phyloP scores from a whole-genome alignment of 1,140 invertebrate species.

The Manduca sexta region DNA sequence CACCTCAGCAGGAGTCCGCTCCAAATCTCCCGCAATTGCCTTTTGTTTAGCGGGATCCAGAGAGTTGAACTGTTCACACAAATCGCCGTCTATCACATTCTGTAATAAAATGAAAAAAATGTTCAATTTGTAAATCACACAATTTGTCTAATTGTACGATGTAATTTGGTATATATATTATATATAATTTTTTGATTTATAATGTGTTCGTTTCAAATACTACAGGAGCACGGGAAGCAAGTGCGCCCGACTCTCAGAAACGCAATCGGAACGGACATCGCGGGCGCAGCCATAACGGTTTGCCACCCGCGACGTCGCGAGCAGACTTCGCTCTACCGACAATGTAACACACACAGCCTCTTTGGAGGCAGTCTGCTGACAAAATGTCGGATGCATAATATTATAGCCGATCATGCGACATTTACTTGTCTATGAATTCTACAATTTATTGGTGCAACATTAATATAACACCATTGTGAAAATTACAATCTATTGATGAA shows the following conservation, averaged over 20 bases:
- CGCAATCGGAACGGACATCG: slow-evolving; percentile 16
- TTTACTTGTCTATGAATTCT: not conserved
- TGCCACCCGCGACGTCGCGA: slow-evolving; percentile 15
- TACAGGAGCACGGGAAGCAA: slow-evolving; percentile 33
- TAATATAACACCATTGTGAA: too few species aligned
- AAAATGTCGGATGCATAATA: slow-evolving; percentile 38
- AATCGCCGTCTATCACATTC: slow-evolving; percentile 98
- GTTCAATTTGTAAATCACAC: too few species aligned
- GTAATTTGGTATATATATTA: too few species aligned
- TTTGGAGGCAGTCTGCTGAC: slow-evolving; percentile 43
- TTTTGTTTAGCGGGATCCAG: slow-evolving; percentile 96
- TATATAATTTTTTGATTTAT: not conserved
- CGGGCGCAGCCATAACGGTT: slow-evolving; percentile 35
- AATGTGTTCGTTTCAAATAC: slow-evolving; percentile 51
- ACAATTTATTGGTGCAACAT: too few species aligned
- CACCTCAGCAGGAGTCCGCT: slow-evolving; percentile 95
- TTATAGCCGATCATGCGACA: not conserved
- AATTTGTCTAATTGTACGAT: too few species aligned
- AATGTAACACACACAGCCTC: slow-evolving; percentile 53
- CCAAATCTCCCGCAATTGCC: slow-evolving; percentile 94
- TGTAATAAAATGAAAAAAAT: slow-evolving; percentile 60
- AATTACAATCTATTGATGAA: too few species aligned
- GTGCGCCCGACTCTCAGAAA: slow-evolving; percentile 55
- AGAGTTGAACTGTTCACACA: slow-evolving; percentile 99
- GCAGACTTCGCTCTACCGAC: slow-evolving; percentile 43